Evolutionary conservation across 2,888 invertebrate species (phyloP).

Genomic region (Oxyscelio sp.): DNA sequence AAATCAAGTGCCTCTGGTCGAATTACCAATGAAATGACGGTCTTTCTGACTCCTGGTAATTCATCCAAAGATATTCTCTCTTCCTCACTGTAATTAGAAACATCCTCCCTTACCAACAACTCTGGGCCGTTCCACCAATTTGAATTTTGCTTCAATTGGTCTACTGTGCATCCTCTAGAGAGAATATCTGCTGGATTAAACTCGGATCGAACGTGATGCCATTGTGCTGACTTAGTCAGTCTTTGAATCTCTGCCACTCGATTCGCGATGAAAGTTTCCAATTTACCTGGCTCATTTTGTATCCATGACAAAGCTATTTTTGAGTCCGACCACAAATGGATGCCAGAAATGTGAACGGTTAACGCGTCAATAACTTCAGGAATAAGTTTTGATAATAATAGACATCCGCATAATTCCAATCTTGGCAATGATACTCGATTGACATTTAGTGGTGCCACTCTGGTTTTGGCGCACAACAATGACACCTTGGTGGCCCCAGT

Average conservation of each 20-base stretch:
- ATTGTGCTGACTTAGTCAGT: not conserved
- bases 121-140: conserved; percentile 17
- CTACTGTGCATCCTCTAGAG: not conserved
- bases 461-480: not conserved
- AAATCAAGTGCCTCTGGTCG: not conserved
- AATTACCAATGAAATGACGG: not conserved
- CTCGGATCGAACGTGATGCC: conserved; percentile 25
- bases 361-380: not conserved
- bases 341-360: conserved; percentile 2
- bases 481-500: not conserved
- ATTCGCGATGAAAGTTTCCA: conserved; percentile 58
- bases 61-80: not conserved
- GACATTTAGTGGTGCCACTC: conserved; percentile 3
- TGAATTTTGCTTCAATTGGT: not conserved
- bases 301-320: conserved; percentile 13
- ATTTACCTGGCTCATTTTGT: not conserved
- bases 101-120: not conserved
- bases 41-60: not conserved
- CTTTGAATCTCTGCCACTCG: conserved; percentile 7
- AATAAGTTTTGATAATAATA: not conserved
- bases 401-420: conserved; percentile 1
- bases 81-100: not conserved
- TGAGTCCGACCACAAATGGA: conserved; percentile 4
- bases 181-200: no score
- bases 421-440: not conserved